Base-by-base conservation (phyloP, 1,140 invertebrate genomes). In the Zaprionus nigranus region DNA sequence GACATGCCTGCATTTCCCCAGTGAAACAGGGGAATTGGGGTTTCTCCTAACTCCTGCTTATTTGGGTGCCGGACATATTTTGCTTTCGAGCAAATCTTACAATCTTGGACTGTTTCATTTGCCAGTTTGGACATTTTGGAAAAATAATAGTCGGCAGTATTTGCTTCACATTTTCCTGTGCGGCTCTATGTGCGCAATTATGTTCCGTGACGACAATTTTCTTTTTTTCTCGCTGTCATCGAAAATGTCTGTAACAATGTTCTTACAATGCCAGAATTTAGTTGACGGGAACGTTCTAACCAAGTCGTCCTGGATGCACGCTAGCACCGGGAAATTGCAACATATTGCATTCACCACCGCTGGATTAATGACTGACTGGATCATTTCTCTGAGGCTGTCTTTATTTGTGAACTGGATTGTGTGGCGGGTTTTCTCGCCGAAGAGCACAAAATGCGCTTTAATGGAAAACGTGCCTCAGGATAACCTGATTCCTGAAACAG, bases 141-240 rank as follows among this genome's bases (percentile, higher is more conserved):
- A 34, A 66, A 66, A 12, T 46, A 60, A 43, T 58, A 66, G 12
- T 59, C 40, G 6, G 17, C 17, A 67, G 43, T 3, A 67, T 34
- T 38, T 67, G 28, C 11, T 59, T 49, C 1, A 67, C 17, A 46
- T 51, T 49, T 5, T 67, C 64, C 7, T 67, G 54, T 7, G 54
- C 65, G 13, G 54, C 40, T 3, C 65, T 28, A 17, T 59, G 56
- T 5, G 56, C 65, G 4, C 54, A 20, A 13, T 58, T 36, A 4
- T 59, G 56, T 24, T 67, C 28, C 2, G n/a, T 0, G 1, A 22
- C 51, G 7, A 36, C 9, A n/a, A 51, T 67, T 57, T 49, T n/a
- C n/a, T n/a, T 30, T n/a, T 49, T 43, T 34, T 24, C 20, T 49
- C 43, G 6, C 13, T 28, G 9, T 17, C 2, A 15, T 49, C 5